Conservation (phyloP, 2,113 vertebrate species). For the Alouatta palliata region DNA sequence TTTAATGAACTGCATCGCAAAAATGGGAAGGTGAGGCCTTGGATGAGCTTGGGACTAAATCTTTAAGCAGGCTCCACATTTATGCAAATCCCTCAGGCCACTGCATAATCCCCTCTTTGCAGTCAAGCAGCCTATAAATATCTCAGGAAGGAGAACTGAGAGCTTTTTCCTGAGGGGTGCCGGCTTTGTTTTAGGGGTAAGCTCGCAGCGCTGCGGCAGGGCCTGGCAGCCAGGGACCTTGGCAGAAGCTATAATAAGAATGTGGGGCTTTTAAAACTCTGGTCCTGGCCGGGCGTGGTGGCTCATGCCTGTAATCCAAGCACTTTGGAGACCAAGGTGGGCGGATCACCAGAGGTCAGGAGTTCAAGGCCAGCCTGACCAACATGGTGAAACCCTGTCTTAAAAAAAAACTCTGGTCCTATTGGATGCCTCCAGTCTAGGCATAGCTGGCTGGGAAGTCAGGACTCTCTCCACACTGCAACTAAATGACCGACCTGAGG, state of each 20-base stretch:
- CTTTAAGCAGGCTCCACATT: neutral
- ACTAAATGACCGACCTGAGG: constrained; percentile 18
- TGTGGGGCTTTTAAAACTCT: neutral
- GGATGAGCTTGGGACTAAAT: neutral
- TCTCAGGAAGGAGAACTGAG: constrained; percentile 39
- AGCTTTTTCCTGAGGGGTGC: neutral
- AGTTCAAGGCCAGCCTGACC: no score
- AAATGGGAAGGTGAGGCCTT: constrained; percentile 3
- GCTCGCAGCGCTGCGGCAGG: neutral
- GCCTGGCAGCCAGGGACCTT: neutral
- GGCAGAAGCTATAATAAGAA: neutral
- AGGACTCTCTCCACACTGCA: constrained; percentile 9
- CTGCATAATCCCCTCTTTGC: neutral
- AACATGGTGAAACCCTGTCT: no score
- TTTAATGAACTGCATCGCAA: neutral
- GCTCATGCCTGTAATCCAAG: no score
- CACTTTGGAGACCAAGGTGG: no score
- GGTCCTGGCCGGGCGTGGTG: neutral
- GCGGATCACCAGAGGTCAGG: no score
- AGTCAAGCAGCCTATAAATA: constrained; percentile 26
- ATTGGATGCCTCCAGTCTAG: neutral
- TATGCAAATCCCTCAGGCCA: constrained; percentile 30
- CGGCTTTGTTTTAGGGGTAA: neutral
- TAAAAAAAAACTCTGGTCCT: neutral
- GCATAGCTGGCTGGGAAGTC: constrained; percentile 51